Evolutionary conservation across 2,888 invertebrate species (phyloP).

Genomic region (Caenorhabditis becei): DNA sequence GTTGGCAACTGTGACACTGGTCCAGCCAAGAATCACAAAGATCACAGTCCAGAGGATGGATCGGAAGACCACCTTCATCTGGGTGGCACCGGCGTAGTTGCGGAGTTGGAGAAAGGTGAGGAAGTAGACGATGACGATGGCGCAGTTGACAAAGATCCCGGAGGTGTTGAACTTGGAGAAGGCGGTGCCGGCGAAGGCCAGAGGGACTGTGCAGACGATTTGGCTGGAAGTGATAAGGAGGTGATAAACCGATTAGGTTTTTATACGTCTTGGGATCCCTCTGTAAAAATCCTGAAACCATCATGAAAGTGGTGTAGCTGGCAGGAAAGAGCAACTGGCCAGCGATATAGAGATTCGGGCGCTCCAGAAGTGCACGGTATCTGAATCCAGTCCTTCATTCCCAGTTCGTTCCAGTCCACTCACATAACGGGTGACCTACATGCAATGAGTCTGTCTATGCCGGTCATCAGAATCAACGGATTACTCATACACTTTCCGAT

Average conservation of each 20-base stretch:
- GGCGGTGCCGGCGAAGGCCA: constrained; percentile 36
- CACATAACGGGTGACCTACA: constrained; percentile 48
- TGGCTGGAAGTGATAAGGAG: constrained; percentile 17
- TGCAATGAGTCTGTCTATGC: constrained; percentile 54
- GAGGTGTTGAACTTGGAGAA: constrained; percentile 39
- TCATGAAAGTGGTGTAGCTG: constrained; percentile 30
- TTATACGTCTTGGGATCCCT: constrained; percentile 40
- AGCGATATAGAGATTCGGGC: constrained; percentile 28
- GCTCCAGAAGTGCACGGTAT: constrained; percentile 44
- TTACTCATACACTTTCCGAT: constrained; percentile 52
- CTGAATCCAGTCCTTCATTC: constrained; percentile 16
- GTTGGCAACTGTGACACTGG: constrained; percentile 54
- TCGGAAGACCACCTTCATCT: constrained; percentile 51
- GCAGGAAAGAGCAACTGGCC: constrained; percentile 31
- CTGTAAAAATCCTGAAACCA: constrained; percentile 45
- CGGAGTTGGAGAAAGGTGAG: constrained; percentile 39
- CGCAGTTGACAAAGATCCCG: constrained; percentile 41
- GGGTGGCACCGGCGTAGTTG: constrained; percentile 27
- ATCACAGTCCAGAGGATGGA: constrained; percentile 53
- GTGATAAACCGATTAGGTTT: too few species aligned
- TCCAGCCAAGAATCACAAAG: constrained; percentile 54
- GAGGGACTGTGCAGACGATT: constrained; percentile 42
- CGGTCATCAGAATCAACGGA: constrained; percentile 51
- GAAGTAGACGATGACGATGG: constrained; percentile 41
- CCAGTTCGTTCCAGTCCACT: neutral